Evolutionary conservation across 2,113 vertebrate species (phyloP).

Genomic region (Myocastor coypus): DNA sequence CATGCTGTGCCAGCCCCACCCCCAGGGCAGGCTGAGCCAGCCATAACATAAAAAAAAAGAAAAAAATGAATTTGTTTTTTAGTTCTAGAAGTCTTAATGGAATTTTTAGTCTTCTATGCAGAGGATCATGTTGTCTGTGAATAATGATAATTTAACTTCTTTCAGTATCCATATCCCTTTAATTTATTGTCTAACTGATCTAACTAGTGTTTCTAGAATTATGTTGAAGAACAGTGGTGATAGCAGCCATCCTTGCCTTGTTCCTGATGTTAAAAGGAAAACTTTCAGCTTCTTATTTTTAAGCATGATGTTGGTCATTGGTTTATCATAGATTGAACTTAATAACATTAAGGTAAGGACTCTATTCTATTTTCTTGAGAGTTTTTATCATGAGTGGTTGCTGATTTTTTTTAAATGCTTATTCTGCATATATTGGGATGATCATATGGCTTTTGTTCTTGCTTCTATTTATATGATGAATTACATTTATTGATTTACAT

Average conservation of each 20-base stretch:
- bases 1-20: too few species aligned
- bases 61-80: not conserved
- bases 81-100: not conserved
- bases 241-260: not conserved
- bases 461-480: not conserved
- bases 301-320: not conserved
- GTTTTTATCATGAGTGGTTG: not conserved
- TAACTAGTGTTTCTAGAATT: not conserved
- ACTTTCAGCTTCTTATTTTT: not conserved
- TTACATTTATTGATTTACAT: not conserved
- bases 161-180: not conserved
- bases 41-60: too few species aligned
- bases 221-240: not conserved
- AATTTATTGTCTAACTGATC: not conserved
- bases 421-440: not conserved
- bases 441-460: not conserved
- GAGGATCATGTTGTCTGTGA: not conserved
- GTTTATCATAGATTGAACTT: not conserved
- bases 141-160: not conserved
- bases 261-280: not conserved
- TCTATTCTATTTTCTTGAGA: not conserved
- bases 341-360: not conserved
- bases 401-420: not conserved
- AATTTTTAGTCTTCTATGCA: not conserved
- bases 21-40: too few species aligned